Evolutionary conservation across 1,140 invertebrate genomes (phyloP).

Genomic region (Cydia fagiglandana): DNA sequence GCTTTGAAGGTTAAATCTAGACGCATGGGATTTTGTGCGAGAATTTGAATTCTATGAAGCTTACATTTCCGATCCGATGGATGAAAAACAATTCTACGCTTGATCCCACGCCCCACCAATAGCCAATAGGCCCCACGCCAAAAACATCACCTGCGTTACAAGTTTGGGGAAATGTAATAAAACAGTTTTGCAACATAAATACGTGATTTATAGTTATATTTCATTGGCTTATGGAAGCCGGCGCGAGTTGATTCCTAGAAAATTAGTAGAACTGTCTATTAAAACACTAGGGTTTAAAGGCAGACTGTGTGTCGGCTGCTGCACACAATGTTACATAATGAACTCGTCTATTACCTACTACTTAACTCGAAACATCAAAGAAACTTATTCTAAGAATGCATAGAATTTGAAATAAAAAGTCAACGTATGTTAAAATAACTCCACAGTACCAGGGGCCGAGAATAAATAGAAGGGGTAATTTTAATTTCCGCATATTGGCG

Average conservation of each 20-base stretch:
- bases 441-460: neutral
- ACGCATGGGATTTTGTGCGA: neutral
- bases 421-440: neutral
- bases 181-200: neutral
- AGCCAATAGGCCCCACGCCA: neutral
- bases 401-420: neutral
- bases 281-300: neutral
- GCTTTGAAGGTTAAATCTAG: constrained; percentile 63
- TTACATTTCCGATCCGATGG: neutral
- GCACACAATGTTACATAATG: neutral
- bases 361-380: neutral
- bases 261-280: neutral
- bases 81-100: neutral
- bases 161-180: constrained; percentile 2
- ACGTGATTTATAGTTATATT: neutral
- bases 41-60: neutral
- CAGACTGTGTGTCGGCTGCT: neutral
- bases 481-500: constrained; percentile 55
- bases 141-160: neutral
- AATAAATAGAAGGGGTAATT: constrained; percentile 39
- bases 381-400: neutral
- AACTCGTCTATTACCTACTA: neutral
- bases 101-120: neutral
- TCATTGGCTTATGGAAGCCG: constrained; percentile 9
- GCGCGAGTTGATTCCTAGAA: neutral